These are phyloP conservation scores for Regulus satrapa DNA, from an alignment of 2,113 vertebrate genomes.

Conservation along the genomic window DNA sequence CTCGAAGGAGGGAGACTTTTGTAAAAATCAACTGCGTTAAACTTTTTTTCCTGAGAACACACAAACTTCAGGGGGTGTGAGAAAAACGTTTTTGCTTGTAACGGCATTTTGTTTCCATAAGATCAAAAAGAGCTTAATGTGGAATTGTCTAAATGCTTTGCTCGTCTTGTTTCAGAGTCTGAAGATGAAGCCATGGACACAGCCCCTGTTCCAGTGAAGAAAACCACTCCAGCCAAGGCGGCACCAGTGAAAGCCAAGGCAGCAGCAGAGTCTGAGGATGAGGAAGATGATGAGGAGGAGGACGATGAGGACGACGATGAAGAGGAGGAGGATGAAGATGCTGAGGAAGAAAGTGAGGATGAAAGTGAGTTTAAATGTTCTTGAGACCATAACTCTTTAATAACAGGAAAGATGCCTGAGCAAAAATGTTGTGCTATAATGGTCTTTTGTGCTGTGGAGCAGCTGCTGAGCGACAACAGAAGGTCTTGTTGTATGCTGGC, in stretches of 20 bases:
- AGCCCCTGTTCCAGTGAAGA: slow-evolving; percentile 82
- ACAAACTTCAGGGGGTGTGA: fast-evolving
- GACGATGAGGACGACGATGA: slow-evolving; percentile 23
- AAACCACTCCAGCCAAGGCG: slow-evolving; percentile 79
- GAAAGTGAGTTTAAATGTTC: slow-evolving; percentile 46
- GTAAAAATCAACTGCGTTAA: not conserved
- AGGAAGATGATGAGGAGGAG: slow-evolving; percentile 74
- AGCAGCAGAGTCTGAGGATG: slow-evolving; percentile 82
- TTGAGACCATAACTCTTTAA: not conserved
- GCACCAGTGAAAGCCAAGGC: slow-evolving; percentile 72
- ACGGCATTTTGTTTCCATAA: not conserved
- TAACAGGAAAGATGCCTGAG: not conserved
- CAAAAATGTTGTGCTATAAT: fast-evolving
- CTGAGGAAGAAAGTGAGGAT: slow-evolving; percentile 55
- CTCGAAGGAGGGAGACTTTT: not conserved
- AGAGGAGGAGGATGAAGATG: slow-evolving; percentile 10
- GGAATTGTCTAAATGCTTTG: not conserved
- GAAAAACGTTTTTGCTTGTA: not conserved
- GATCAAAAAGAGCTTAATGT: not conserved
- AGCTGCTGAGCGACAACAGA: not conserved
- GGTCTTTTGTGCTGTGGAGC: not conserved
- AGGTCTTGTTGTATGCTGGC: not conserved
- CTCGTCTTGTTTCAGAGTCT: slow-evolving; percentile 73
- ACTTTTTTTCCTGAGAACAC: not conserved
- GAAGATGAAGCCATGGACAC: slow-evolving; percentile 91